Conservation (phyloP, 1,140 invertebrate species). For the Trissolcus basalis region DNA sequence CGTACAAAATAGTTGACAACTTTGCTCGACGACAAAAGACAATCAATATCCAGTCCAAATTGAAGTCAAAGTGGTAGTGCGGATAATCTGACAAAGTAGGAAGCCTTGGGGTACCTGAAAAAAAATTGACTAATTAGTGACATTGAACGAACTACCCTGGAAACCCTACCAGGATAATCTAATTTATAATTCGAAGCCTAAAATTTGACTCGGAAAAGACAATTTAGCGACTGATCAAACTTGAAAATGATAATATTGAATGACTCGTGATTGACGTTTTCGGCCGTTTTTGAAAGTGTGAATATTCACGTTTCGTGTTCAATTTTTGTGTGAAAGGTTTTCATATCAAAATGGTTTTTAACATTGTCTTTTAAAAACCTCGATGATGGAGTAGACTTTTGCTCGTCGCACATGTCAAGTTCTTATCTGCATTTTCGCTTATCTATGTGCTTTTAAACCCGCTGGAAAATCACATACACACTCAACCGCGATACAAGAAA, state of each 20-base stretch:
- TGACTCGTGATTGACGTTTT: too few species aligned
- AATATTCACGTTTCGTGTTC: too few species aligned
- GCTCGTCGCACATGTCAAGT: background rate
- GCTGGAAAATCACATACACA: constrained; percentile 6
- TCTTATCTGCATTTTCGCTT: constrained; percentile 1
- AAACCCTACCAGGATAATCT: constrained; percentile 29
- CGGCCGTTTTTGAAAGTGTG: too few species aligned
- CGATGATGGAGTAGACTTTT: background rate
- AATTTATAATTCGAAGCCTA: constrained; percentile 31
- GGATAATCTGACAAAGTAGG: constrained; percentile 10
- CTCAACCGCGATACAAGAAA: constrained; percentile 1
- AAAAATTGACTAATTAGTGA: constrained; percentile 33
- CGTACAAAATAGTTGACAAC: constrained; percentile 6
- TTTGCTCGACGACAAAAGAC: background rate
- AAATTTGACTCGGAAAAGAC: too few species aligned
- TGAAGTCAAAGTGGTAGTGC: constrained; percentile 10
- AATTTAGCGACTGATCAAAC: too few species aligned
- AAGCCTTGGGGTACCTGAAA: constrained; percentile 13
- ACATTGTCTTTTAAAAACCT: background rate
- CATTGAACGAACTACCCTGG: constrained; percentile 9
- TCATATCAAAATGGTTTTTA: background rate
- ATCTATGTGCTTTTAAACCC: background rate
- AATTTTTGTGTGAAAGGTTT: background rate
- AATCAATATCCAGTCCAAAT: constrained; percentile 19
- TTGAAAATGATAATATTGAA: too few species aligned